phyloP scores from a whole-genome alignment of 2,113 vertebrate species.

The Periophthalmus modestus region DNA sequence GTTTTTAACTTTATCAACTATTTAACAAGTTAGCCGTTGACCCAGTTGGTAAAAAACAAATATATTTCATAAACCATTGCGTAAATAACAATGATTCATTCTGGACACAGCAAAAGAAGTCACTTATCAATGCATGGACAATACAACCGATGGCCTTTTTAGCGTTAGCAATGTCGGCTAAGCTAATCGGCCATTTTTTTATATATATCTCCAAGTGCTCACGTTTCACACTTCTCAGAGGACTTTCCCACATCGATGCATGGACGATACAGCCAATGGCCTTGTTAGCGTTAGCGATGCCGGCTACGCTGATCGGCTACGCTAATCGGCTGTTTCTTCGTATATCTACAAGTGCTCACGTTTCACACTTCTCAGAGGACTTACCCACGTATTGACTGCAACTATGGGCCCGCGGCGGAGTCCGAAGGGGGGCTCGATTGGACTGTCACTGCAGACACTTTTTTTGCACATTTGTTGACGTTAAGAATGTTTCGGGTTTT shows the following conservation, averaged over 20 bases:
- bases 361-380: constrained; percentile 59
- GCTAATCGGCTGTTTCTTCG: constrained; percentile 14
- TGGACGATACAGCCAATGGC: constrained; percentile 27
- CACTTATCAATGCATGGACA: background rate
- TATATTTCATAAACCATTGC: background rate
- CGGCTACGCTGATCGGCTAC: constrained; percentile 23
- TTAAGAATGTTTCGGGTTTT: constrained; percentile 98
- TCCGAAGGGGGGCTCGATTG: constrained; percentile 25
- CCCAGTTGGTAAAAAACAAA: too few relatives aligned
- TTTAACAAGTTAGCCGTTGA: too few relatives aligned
- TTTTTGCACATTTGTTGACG: constrained; percentile 92
- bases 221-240: constrained; percentile 55
- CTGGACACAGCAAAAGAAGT: background rate
- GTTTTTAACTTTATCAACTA: too few relatives aligned
- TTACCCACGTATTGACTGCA: constrained; percentile 36
- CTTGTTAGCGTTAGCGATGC: constrained; percentile 18
- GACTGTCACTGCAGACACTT: constrained; percentile 85
- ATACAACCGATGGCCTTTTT: constrained; percentile 30
- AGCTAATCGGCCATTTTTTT: constrained; percentile 23
- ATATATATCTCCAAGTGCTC: constrained; percentile 35
- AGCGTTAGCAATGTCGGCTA: constrained; percentile 7
- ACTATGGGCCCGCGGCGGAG: background rate
- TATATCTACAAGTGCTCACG: constrained; percentile 37
- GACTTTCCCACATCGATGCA: constrained; percentile 32
- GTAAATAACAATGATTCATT: background rate